Evolutionary conservation across 2,888 invertebrate species (phyloP), one percentile per base, ranked within the genome.

Genomic region (Cacoxenus indagator): DNA sequence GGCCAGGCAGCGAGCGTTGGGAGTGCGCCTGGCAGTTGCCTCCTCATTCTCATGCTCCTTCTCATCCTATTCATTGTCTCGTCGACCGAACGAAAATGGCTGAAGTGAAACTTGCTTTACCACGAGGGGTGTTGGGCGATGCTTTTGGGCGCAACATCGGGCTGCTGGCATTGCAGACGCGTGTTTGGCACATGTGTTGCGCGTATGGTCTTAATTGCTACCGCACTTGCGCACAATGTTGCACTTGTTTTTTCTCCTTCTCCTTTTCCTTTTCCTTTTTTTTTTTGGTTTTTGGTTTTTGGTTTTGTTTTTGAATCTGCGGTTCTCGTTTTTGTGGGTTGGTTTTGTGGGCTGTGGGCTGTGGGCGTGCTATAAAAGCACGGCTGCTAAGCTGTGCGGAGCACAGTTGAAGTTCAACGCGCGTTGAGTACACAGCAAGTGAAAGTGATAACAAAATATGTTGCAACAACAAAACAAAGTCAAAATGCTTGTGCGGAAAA

Each of bases 151-250:
- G n/a, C n/a, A 11, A 43, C 43, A 29, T 1, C 45, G 37, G 61
- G 61, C 14, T 17, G 27, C 43, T 37, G 17, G 9, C 19, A n/a
- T 43, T 24, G 59, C 26, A 11, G 26, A 43, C 76, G 76, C 75
- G 76, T 76, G 76, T 74, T 78, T 70, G 71, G 71, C 74, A 77
- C 82, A 83, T 81, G 83, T 82, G 82, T 65, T 71, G 64, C 59
- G 67, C 72, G 69, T 76, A 78, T 77, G 78, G 73, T 67, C 65
- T 64, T 62, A 62, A 67, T 67, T 67, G 54, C 6, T 31, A 26
- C 51, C 45, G 67, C 67, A 71, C 67, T 67, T 65, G 68, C 61
- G 65, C 68, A 19, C 17, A 61, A 17, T 37, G 64, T 62, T 54
- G 29, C 59, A 65, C 65, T 57, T 65, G 75, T 67, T 76, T n/a